Evolutionary conservation across 2,797 vertebrate species (phyloP), one percentile per base, ranked within the genome.

Genomic region (Tarsius wallacei): DNA sequence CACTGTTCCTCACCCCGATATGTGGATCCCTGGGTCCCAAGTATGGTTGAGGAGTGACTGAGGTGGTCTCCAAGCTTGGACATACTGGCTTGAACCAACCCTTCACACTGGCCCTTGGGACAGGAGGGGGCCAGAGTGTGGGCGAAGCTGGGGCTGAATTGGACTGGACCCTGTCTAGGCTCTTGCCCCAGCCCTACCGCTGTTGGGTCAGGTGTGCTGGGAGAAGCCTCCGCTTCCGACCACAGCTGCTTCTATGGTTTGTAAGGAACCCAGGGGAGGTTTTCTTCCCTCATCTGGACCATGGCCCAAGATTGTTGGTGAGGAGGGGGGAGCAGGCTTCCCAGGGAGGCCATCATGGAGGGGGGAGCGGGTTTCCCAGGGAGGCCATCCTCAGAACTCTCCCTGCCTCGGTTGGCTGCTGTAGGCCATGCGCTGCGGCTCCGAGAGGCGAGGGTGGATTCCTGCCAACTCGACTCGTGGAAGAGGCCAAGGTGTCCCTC

Each of bases 401-500:
- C 42, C 42, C 42, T 42, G 42, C 42, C 4, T 42, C 42, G 42
- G 42, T 42, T 42, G 42, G 4, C 42, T 42, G 42, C 4, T 42
- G 42, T 42, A 6, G 42, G 42, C 42, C 42, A 42, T 42, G 42
- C 7, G 42, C 42, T 42, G 42, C 42, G 5, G 42, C 42, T 42
- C 42, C 4, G 42, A 42, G 42, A 42, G 42, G 42, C 5, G 42
- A 42, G 5, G 0, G 42, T 42, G 42, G 42, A 42, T 42, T 42
- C 42, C 42, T 42, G 42, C 42, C 42, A 42, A 42, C 42, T 42
- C 42, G 7, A 42, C 42, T 42, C 42, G 7, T 42, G 42, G 42
- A 42, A 42, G 42, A 96, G n/a, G 80, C 68, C 57, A 61, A 49
- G 74, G 80, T 96, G 85, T 96, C 90, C 42, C 42, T 84, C 76